Evolutionary conservation across 2,113 vertebrate species (phyloP).

Genomic region (Sorex araneus): DNA sequence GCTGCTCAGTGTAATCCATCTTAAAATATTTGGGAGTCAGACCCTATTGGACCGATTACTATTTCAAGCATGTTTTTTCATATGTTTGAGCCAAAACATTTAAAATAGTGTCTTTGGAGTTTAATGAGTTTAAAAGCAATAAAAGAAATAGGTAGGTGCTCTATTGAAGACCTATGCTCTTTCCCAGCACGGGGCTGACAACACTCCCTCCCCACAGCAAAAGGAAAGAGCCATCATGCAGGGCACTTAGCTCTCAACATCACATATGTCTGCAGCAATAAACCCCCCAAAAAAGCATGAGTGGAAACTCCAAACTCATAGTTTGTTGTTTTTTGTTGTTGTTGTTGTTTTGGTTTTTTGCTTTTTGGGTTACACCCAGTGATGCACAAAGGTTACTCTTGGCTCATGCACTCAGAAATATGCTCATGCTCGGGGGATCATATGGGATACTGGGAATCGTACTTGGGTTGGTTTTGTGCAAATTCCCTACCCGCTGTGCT

Average conservation of each 20-base stretch:
- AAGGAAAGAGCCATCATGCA: neutral
- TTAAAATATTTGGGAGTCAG: slow-evolving; percentile 22
- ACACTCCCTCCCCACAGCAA: neutral
- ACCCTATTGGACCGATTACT: neutral
- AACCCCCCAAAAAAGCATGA: neutral
- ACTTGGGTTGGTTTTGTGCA: too few species aligned
- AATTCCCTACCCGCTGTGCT: too few species aligned
- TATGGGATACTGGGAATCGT: too few species aligned
- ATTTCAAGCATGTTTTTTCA: slow-evolving; percentile 1
- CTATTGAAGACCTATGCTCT: neutral
- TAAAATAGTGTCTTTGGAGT: slow-evolving; percentile 39
- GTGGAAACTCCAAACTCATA: slow-evolving; percentile 17
- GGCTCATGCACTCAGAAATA: too few species aligned
- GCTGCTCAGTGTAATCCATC: neutral
- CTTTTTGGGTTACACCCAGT: too few species aligned
- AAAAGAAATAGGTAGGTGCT: neutral
- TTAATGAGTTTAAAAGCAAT: neutral
- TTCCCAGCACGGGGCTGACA: neutral
- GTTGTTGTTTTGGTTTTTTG: too few species aligned
- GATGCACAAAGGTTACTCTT: too few species aligned
- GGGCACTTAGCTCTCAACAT: too few species aligned
- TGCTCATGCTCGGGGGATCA: too few species aligned
- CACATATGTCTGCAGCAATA: neutral
- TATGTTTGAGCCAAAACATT: neutral
- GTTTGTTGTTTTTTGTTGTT: neutral